Percentiles rank a stretch among this genome's conserved stretches.
Evolutionary conservation across 2,888 invertebrate species (phyloP).

Genomic region (Chrysotoxum bicinctum): DNA sequence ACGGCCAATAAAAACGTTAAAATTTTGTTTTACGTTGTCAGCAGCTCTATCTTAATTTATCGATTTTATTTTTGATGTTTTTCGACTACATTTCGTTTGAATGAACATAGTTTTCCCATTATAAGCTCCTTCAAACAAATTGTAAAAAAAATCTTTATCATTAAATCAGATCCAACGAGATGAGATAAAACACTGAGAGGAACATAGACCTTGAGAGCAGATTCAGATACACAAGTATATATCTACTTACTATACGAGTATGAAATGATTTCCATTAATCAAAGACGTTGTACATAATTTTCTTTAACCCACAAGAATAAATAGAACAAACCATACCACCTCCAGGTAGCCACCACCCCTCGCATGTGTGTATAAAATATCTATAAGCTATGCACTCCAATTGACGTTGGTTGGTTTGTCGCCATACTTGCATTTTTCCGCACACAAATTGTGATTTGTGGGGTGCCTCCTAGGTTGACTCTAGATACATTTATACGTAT

Average conservation of each 20-base stretch:
- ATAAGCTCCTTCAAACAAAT: background rate
- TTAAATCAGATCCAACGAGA: background rate
- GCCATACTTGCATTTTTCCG: slow-evolving; percentile 34
- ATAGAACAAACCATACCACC: slow-evolving; percentile 21
- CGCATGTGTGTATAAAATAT: background rate
- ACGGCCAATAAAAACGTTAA: background rate
- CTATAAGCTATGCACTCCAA: slow-evolving; percentile 14
- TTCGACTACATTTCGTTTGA: background rate
- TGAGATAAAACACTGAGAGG: slow-evolving; percentile 1
- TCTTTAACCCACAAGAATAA: slow-evolving; percentile 32
- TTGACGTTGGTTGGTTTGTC: slow-evolving; percentile 24
- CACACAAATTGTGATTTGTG: slow-evolving; percentile 44
- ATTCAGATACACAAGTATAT: background rate
- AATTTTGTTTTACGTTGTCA: background rate
- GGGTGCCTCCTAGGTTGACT: slow-evolving; percentile 13
- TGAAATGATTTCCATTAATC: slow-evolving; percentile 36
- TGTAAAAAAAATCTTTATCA: slow-evolving; percentile 3
- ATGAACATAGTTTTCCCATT: slow-evolving; percentile 14
- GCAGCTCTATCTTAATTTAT: background rate
- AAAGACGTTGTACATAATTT: slow-evolving; percentile 44
- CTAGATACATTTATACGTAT: too few species aligned
- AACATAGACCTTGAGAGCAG: slow-evolving; percentile 9
- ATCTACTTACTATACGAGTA: background rate
- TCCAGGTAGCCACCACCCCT: slow-evolving; percentile 12
- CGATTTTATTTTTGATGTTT: background rate